Conservation (phyloP, 2,113 vertebrate genomes). For the Dendrocopos noguchii region DNA sequence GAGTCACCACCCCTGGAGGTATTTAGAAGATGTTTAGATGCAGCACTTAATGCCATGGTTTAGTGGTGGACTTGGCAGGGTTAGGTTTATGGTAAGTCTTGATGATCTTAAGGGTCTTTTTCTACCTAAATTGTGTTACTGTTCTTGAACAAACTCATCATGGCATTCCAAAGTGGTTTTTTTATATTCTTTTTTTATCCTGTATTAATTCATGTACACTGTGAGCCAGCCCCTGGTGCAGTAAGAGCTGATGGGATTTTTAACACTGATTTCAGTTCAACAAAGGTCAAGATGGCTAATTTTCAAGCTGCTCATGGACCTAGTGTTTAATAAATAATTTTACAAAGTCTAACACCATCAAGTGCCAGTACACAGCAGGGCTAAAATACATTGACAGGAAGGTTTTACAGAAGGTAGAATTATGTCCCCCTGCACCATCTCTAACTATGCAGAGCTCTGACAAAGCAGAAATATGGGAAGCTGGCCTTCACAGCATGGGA, state of each 20-base stretch:
- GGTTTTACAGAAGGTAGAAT: slow-evolving; percentile 12
- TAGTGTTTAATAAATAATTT: background rate
- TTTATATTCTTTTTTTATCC: background rate
- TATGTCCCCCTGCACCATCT: background rate
- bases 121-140: too few relatives aligned
- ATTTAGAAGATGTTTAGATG: background rate
- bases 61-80: background rate
- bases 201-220: background rate
- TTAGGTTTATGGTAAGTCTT: too few relatives aligned
- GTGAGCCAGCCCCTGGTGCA: background rate
- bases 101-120: too few relatives aligned
- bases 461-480: slow-evolving; percentile 44
- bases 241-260: background rate
- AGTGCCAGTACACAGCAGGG: background rate
- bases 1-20: background rate
- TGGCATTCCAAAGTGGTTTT: background rate
- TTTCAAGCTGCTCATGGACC: background rate
- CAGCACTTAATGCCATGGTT: background rate
- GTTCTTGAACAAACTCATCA: background rate
- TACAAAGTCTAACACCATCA: background rate
- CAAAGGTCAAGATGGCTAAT: background rate
- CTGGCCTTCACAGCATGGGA: background rate
- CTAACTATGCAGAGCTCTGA: background rate
- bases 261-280: background rate
- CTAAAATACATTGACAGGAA: slow-evolving; percentile 10